Conservation (phyloP, 2,888 invertebrate species). For the Caradrina kadenii region DNA sequence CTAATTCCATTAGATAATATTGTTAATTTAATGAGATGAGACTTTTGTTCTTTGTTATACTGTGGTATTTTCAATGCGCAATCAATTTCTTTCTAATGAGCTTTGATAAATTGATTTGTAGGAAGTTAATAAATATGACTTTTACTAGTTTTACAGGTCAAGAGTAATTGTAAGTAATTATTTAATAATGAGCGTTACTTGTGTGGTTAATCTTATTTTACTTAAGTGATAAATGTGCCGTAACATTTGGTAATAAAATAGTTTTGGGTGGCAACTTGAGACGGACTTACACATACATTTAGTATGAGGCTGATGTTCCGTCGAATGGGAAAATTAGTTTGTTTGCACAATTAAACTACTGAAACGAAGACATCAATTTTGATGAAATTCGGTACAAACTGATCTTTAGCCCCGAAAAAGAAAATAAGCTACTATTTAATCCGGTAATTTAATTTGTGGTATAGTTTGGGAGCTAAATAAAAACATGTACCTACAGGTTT, state of each 20-base stretch:
- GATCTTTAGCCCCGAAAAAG: no score
- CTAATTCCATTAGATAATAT: background rate
- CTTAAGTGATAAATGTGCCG: slow-evolving; percentile 17
- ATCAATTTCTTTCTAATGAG: slow-evolving; percentile 58
- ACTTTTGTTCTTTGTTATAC: slow-evolving; percentile 4
- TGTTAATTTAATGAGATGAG: background rate
- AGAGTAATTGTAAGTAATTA: slow-evolving; percentile 55
- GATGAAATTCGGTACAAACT: no score
- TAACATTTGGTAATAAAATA: background rate
- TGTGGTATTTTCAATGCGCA: slow-evolving; percentile 9
- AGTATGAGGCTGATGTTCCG: no score
- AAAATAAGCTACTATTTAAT: no score
- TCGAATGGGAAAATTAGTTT: no score
- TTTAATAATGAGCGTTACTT: slow-evolving; percentile 42
- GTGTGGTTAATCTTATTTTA: slow-evolving; percentile 38
- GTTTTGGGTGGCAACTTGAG: slow-evolving; percentile 5
- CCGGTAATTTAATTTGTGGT: no score
- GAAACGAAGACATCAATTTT: no score
- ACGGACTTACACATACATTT: background rate
- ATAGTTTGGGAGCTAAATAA: no score
- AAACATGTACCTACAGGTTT: no score
- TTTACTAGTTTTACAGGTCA: slow-evolving; percentile 46
- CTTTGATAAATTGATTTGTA: slow-evolving; percentile 57
- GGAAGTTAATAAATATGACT: slow-evolving; percentile 47
- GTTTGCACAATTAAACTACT: no score